Evolutionary conservation across 2,113 vertebrate species (phyloP).

Genomic region (Amphiprion percula): DNA sequence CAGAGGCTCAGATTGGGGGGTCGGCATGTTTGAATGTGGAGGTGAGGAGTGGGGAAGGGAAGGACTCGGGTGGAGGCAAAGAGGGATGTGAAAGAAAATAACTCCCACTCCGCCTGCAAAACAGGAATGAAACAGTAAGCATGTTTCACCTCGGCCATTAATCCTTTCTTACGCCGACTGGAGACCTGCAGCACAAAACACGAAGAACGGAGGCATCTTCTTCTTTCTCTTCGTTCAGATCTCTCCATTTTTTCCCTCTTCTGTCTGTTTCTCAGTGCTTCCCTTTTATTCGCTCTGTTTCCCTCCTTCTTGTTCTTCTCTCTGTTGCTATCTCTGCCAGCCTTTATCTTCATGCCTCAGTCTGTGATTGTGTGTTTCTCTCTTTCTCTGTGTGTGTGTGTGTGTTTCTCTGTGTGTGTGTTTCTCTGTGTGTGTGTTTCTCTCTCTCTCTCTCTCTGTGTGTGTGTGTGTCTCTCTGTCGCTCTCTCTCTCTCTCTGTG

Average conservation of each 20-base stretch:
- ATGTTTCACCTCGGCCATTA: constrained; percentile 67
- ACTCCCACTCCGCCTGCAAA: constrained; percentile 19
- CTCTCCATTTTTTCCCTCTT: constrained; percentile 20
- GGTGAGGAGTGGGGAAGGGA: constrained; percentile 31
- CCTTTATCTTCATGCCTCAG: constrained; percentile 57
- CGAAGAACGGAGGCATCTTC: constrained; percentile 46
- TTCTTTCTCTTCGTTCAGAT: constrained; percentile 45
- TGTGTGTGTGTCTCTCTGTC: background rate
- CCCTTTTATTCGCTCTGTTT: constrained; percentile 47
- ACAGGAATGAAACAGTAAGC: constrained; percentile 70
- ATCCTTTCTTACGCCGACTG: constrained; percentile 45
- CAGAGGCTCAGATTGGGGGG: constrained; percentile 58
- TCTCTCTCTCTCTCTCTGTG: constrained; percentile 57
- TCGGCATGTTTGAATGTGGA: constrained; percentile 35
- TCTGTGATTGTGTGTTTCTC: constrained; percentile 27
- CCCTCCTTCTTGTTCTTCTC: constrained; percentile 45
- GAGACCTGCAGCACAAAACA: constrained; percentile 46
- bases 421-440: constrained; percentile 28
- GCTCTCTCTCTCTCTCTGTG: background rate
- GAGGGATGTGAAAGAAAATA: constrained; percentile 40
- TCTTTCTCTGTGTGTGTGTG: too few species aligned
- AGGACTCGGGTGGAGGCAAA: constrained; percentile 28
- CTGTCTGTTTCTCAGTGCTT: constrained; percentile 15
- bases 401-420: constrained; percentile 46
- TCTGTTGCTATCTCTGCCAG: constrained; percentile 45